Conservation (phyloP, 30 jellyfish, hydroid and myxozoan species). For the Aurelia sp. region DNA sequence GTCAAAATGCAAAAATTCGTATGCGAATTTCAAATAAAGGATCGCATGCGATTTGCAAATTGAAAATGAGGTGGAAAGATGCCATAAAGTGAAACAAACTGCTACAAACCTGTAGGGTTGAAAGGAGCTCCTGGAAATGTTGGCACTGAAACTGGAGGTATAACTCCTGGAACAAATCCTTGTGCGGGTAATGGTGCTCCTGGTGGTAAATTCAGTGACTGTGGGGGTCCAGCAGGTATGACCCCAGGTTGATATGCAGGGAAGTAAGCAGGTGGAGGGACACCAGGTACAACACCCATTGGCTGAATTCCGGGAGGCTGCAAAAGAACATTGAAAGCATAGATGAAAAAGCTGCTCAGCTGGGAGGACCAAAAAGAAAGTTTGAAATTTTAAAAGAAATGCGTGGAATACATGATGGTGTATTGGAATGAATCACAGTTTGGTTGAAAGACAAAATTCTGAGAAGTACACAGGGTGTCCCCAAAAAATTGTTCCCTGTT, state of each 20-base stretch:
- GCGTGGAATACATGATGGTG: no score
- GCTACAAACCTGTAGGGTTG: slow-evolving; percentile 23
- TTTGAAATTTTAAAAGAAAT: no score
- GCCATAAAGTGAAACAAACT: no score
- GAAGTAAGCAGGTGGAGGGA: slow-evolving; percentile 71
- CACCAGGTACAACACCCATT: slow-evolving; percentile 73
- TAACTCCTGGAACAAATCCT: slow-evolving; percentile 36
- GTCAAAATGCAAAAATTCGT: no score
- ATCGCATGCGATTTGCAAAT: no score
- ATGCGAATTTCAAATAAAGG: no score
- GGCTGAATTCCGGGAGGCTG: slow-evolving; percentile 75
- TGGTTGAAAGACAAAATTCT: no score
- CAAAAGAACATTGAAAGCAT: not conserved
- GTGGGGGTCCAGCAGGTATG: slow-evolving; percentile 77
- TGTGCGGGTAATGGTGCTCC: slow-evolving; percentile 38
- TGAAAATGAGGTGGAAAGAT: no score
- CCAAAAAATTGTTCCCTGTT: no score
- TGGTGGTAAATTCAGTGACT: slow-evolving; percentile 59
- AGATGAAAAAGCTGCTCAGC: no score
- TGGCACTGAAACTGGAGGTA: slow-evolving; percentile 49
- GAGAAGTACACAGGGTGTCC: no score
- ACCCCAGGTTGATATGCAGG: slow-evolving; percentile 68
- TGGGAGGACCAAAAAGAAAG: no score
- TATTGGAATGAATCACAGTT: not conserved
- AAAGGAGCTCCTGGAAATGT: slow-evolving; percentile 43